phyloP scores from a whole-genome alignment of 2,888 invertebrate genomes.

The Netelia fuscicornis region DNA sequence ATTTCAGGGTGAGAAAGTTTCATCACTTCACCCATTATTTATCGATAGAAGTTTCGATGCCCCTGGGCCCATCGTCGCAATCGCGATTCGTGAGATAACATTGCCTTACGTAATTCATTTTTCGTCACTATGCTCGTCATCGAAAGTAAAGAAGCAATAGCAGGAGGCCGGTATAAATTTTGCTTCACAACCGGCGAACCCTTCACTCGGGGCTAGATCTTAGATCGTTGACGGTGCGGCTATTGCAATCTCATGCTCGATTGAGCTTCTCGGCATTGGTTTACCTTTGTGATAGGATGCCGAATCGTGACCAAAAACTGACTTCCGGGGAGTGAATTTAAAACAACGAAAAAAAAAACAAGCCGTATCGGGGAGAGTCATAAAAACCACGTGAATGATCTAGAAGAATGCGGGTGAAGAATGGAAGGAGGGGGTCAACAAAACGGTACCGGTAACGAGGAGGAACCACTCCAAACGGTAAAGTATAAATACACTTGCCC shows the following conservation, averaged over 20 bases:
- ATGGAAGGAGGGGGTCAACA: constrained; percentile 51
- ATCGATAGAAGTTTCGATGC: neutral
- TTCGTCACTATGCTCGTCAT: constrained; percentile 6
- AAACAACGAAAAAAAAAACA: neutral
- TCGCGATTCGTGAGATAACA: constrained; percentile 8
- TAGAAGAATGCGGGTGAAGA: constrained; percentile 55
- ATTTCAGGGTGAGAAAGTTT: constrained; percentile 12
- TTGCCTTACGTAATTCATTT: constrained; percentile 40
- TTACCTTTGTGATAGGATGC: neutral
- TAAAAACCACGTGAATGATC: constrained; percentile 35
- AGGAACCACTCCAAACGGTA: constrained; percentile 66
- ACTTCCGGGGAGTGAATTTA: neutral
- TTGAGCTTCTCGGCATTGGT: neutral
- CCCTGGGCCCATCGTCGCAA: constrained; percentile 19
- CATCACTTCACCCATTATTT: neutral
- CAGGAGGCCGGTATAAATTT: constrained; percentile 1
- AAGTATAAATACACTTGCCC: constrained; percentile 29
- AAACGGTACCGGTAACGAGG: constrained; percentile 57
- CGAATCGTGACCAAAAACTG: neutral
- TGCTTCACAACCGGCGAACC: constrained; percentile 18
- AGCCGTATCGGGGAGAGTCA: constrained; percentile 1
- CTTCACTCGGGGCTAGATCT: constrained; percentile 16
- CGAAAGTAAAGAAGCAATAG: constrained; percentile 35
- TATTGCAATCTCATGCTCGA: neutral
- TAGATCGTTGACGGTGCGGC: neutral